phyloP scores from a whole-genome alignment of 2,888 invertebrate genomes.

The Acanthococcus lagerstroemiae region DNA sequence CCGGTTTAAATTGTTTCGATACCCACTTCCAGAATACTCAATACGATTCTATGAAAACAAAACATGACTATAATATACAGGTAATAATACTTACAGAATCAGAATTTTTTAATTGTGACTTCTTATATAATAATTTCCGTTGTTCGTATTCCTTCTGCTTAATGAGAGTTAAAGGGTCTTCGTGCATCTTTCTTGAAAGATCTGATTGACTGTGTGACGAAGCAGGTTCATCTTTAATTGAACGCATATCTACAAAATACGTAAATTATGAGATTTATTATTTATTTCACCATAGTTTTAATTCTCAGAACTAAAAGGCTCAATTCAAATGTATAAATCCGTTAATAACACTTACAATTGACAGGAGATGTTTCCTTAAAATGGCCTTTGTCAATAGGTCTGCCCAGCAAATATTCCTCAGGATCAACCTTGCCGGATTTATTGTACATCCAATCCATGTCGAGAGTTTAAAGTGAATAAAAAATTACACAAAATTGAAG shows the following conservation, averaged over 20 bases:
- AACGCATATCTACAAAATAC: slow-evolving; percentile 18
- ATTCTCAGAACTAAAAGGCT: too few relatives aligned
- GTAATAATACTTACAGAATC: slow-evolving; percentile 10
- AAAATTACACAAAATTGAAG: too few relatives aligned
- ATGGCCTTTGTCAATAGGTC: slow-evolving; percentile 16
- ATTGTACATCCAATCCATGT: slow-evolving; percentile 30
- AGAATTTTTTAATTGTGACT: slow-evolving; percentile 13
- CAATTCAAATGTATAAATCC: too few relatives aligned
- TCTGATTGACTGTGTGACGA: slow-evolving; percentile 15
- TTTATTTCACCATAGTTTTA: too few relatives aligned
- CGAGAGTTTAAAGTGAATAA: too few relatives aligned
- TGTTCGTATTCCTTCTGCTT: slow-evolving; percentile 23
- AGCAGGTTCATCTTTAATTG: not conserved
- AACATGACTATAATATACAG: not conserved
- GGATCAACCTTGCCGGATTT: slow-evolving; percentile 14
- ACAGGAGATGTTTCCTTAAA: slow-evolving; percentile 15
- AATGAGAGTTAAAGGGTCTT: slow-evolving; percentile 17
- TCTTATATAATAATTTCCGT: slow-evolving; percentile 11
- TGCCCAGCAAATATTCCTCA: slow-evolving; percentile 34
- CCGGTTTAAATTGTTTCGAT: too few relatives aligned
- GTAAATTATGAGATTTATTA: too few relatives aligned
- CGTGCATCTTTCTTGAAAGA: not conserved
- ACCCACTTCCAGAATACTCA: not conserved
- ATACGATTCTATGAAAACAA: not conserved
- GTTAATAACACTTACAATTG: slow-evolving; percentile 21